Conservation (phyloP, 2,113 vertebrate genomes). For the Erythrocebus patas region DNA sequence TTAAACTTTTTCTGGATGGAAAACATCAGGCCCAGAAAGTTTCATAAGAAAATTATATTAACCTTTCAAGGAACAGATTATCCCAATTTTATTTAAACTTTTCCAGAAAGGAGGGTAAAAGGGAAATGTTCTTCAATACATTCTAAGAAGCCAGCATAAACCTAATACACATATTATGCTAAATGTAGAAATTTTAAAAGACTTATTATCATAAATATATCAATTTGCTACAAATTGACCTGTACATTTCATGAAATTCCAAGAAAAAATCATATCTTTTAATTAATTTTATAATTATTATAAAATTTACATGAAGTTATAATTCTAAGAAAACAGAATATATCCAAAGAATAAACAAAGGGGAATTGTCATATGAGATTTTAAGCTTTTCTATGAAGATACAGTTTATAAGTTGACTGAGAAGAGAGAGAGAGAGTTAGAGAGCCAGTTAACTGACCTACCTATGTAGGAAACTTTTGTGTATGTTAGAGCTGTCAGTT, state of each 20-base stretch:
- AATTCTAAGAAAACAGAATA: too few species aligned
- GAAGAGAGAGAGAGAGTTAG: too few species aligned
- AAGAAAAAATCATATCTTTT: neutral
- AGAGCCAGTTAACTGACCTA: neutral
- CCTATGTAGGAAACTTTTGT: neutral
- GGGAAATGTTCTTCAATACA: neutral
- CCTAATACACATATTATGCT: neutral
- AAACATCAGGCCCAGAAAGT: neutral
- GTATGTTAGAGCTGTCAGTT: too few species aligned
- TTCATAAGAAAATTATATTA: neutral
- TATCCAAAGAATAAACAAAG: too few species aligned
- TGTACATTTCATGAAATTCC: neutral
- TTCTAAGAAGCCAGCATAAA: neutral
- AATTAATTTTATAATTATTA: too few species aligned
- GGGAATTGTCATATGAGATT: too few species aligned
- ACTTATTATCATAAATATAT: neutral
- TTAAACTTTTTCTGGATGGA: neutral
- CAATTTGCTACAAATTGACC: neutral
- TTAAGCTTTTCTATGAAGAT: too few species aligned
- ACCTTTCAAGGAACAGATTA: neutral
- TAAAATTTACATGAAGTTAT: too few species aligned
- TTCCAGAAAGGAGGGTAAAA: neutral
- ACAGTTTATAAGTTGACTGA: too few species aligned
- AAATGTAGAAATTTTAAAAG: neutral
- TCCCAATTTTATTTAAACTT: neutral